These are phyloP conservation scores for Chloromyia formosa DNA, from an alignment of 2,888 invertebrate genomes.

Conservation along the genomic window DNA sequence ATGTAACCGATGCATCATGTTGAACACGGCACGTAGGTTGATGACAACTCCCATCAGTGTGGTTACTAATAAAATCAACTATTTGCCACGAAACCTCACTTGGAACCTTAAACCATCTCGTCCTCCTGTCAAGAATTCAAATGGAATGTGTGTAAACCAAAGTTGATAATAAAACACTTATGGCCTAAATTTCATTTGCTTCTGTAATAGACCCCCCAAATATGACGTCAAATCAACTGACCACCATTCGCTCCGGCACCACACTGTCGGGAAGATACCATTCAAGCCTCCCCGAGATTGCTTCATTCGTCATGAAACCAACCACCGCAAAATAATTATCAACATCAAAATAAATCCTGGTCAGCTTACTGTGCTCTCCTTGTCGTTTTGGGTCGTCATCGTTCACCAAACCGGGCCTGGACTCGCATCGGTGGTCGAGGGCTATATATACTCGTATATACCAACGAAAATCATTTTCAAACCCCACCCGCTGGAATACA, in stretches of 20 bases:
- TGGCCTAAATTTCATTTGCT: conserved; percentile 20
- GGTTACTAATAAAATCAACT: background rate
- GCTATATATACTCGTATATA: too few relatives aligned
- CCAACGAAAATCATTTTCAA: too few relatives aligned
- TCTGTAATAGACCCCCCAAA: background rate
- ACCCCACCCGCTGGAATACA: too few relatives aligned
- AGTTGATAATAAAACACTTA: conserved; percentile 1
- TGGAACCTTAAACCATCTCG: background rate
- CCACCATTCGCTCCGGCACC: background rate
- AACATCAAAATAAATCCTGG: conserved; percentile 22
- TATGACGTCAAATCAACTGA: conserved; percentile 8
- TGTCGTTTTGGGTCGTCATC: background rate
- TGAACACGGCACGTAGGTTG: background rate
- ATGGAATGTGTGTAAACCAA: background rate
- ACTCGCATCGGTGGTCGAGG: too few relatives aligned
- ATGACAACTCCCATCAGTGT: background rate
- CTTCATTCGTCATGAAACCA: conserved; percentile 18
- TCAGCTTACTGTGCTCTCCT: background rate
- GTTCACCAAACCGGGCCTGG: too few relatives aligned
- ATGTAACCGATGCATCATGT: too few relatives aligned
- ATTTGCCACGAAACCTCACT: background rate
- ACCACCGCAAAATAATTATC: conserved; percentile 38
- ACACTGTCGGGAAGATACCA: background rate
- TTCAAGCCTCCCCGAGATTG: background rate
- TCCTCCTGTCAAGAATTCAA: background rate